phyloP scores from a whole-genome alignment of 2,888 invertebrate species.

The Monochamus alternatus region DNA sequence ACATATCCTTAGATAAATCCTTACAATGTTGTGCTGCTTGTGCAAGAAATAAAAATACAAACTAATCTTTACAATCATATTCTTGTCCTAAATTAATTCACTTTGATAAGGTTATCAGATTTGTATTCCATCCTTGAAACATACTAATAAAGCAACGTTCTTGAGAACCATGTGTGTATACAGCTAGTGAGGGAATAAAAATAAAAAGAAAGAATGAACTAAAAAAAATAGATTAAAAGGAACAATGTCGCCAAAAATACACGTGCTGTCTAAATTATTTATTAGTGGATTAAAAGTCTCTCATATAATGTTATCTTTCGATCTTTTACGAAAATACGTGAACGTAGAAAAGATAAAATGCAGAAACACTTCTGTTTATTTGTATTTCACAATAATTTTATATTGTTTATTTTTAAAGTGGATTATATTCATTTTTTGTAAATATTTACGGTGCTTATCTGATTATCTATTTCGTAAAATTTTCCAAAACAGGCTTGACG shows the following conservation, averaged over 20 bases:
- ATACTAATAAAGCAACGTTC: not conserved
- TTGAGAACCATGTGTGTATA: not conserved
- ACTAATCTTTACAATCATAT: conserved; percentile 3
- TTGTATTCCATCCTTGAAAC: not conserved
- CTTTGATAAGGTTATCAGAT: not conserved
- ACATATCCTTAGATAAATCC: not conserved
- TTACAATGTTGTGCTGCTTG: not conserved
- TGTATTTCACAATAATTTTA: conserved; percentile 3
- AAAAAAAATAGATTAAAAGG: too few species aligned
- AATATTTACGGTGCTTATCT: not conserved
- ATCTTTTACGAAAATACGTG: not conserved
- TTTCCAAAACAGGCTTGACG: not conserved
- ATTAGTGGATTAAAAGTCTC: not conserved
- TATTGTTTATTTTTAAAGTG: conserved; percentile 1
- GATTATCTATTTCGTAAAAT: not conserved
- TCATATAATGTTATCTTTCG: not conserved
- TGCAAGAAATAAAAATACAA: not conserved
- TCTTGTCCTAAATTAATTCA: not conserved
- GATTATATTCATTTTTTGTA: not conserved
- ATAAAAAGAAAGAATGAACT: not conserved
- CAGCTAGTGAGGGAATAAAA: not conserved
- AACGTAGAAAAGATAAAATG: conserved; percentile 4
- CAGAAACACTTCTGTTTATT: not conserved
- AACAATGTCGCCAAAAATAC: not conserved
- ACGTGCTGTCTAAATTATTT: conserved; percentile 8